A percentile compares a stretch with the other conserved stretches of the same genome.
phyloP scores from a whole-genome alignment of 64 coral and sea anemone species.

The Stichodactyla helianthus region DNA sequence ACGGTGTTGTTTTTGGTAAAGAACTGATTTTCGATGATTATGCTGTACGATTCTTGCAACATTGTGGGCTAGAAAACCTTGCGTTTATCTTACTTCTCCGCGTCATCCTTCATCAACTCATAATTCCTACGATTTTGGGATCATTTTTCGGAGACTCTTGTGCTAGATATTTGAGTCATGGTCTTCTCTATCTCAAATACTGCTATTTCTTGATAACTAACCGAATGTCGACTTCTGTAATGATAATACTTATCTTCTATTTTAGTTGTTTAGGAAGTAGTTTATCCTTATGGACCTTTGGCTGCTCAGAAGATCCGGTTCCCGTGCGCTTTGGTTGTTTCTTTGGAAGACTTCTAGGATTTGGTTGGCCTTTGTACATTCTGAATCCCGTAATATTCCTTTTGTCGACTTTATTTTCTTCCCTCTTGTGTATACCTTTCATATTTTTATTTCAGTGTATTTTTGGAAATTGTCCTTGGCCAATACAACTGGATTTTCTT shows the following conservation, averaged over 20 bases:
- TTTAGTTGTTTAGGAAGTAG: not conserved
- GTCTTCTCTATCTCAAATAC: not conserved
- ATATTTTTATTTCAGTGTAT: too few relatives aligned
- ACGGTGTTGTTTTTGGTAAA: not conserved
- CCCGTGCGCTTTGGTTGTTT: not conserved
- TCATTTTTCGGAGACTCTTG: not conserved
- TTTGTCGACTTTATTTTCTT: not conserved
- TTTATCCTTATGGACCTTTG: not conserved
- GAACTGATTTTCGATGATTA: not conserved
- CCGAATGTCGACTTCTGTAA: not conserved
- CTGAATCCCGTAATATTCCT: not conserved
- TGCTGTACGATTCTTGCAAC: not conserved
- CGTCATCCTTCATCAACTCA: not conserved
- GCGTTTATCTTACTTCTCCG: not conserved
- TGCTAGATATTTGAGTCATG: not conserved
- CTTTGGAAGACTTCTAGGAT: not conserved
- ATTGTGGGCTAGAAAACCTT: not conserved
- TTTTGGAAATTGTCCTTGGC: not conserved
- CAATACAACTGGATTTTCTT: conserved; percentile 1
- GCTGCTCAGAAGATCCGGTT: not conserved
- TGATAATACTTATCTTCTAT: not conserved
- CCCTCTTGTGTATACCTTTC: not conserved
- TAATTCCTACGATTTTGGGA: not conserved
- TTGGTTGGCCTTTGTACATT: not conserved
- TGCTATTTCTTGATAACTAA: not conserved